A percentile compares a stretch with the other conserved stretches of the same genome.
Conservation (phyloP, 2,113 vertebrate genomes). For the Ramphastos sulfuratus region DNA sequence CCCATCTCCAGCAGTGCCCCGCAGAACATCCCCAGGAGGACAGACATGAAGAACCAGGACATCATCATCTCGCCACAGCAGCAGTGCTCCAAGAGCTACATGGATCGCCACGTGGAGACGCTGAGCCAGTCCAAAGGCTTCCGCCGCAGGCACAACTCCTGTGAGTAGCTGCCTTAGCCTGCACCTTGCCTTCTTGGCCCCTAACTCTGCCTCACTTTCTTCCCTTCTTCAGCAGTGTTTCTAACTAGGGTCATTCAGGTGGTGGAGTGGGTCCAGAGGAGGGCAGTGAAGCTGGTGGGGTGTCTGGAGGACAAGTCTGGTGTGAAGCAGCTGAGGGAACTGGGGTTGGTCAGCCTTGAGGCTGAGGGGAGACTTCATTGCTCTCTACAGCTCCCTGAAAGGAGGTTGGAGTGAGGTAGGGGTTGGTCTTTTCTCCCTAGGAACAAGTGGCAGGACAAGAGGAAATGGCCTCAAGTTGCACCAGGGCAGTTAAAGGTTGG, state of each 20-base stretch:
- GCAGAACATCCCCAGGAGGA: slow-evolving; percentile 84
- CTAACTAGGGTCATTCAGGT: not conserved
- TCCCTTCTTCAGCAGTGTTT: not conserved
- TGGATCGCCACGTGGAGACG: slow-evolving; percentile 86
- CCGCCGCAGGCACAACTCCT: slow-evolving; percentile 93
- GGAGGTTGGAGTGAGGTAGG: too few relatives aligned
- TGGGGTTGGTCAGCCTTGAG: too few relatives aligned
- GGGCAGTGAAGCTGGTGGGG: too few relatives aligned
- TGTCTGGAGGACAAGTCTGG: too few relatives aligned
- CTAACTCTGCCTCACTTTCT: not conserved
- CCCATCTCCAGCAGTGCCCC: slow-evolving; percentile 77
- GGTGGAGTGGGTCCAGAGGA: too few relatives aligned
- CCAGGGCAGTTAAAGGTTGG: too few relatives aligned
- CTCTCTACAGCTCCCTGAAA: too few relatives aligned
- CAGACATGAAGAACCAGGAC: slow-evolving; percentile 77
- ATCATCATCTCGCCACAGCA: slow-evolving; percentile 81
- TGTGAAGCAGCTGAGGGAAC: too few relatives aligned
- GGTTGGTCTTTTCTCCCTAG: too few relatives aligned
- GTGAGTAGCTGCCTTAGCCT: slow-evolving; percentile 74
- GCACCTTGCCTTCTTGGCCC: not conserved
- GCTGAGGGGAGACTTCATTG: too few relatives aligned
- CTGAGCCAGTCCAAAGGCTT: slow-evolving; percentile 88
- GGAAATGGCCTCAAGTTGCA: too few relatives aligned
- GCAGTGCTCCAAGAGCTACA: slow-evolving; percentile 91
- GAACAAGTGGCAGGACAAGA: too few relatives aligned